Base-by-base conservation (phyloP, 2,113 vertebrate species). In the Rissa tridactyla region DNA sequence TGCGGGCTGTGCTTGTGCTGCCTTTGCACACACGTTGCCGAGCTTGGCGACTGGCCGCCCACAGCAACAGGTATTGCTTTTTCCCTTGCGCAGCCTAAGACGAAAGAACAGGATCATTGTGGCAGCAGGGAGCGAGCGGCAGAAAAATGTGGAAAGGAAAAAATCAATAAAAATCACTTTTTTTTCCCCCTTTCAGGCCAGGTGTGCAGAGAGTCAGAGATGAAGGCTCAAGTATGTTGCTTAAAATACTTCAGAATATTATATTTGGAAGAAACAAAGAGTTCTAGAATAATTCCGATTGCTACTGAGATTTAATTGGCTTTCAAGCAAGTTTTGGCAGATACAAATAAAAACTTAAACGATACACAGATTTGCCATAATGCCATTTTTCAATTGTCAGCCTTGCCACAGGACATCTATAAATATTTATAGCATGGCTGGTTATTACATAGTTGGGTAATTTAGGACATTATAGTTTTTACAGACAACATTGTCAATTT, bases 11-110 rank as follows among this genome's bases (percentile, higher is more conserved):
- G 27, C 10, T 30, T 15, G 40, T 22, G 30, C 51, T 51, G 83
- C 42, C 62, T 70, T 46, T 2, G 5, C 38, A 14, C 36, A 2
- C 0, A 0, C 13, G 81, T 36, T 68, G 62, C 75, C 0, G 0
- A 42, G 70, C 70, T 79, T 25, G 3, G 73, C 0, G 0, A 11
- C 27, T 5, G 10, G 27, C 38, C 9, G 2, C 49, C 0, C 0
- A 21, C 78, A 68, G 71, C 68, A 71, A 4, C 80, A 75, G 83
- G 42, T 60, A 78, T 27, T 40, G 51, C 46, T 77, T 83, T 69
- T 80, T 76, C 13, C 29, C 47, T 32, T 58, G 69, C 1, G 0
- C 13, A 17, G 49, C 36, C 47, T 25, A 8, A 92, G 75, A 57
- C 5, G 3, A 14, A 88, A 38, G 54, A 86, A 38, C 20, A 9